Evolutionary conservation across 1,140 invertebrate genomes (phyloP).

Genomic region (Drosophila malerkotliana): DNA sequence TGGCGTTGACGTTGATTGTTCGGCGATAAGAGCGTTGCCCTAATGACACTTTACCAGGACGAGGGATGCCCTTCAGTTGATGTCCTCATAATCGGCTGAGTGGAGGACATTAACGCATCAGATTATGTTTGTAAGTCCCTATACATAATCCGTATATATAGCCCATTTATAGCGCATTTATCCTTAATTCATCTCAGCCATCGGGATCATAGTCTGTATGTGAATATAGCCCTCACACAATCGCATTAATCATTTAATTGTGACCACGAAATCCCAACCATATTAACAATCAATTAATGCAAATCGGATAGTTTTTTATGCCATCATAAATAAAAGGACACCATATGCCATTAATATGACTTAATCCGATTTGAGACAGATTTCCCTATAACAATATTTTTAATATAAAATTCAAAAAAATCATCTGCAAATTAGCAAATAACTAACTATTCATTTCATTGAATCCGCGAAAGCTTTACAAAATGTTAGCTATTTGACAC

Average conservation of each 20-base stretch:
- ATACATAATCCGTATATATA: background rate
- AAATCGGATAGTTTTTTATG: conserved; percentile 49
- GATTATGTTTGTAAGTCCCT: conserved; percentile 8
- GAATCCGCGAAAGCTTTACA: conserved; percentile 3
- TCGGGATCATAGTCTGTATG: background rate
- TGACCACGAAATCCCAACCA: conserved; percentile 54
- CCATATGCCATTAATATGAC: conserved; percentile 47
- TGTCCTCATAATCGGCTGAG: conserved; percentile 39
- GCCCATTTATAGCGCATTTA: conserved; percentile 7
- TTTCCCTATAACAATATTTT: background rate
- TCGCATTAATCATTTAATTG: conserved; percentile 75
- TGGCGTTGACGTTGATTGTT: conserved; percentile 58
- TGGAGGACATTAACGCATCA: conserved; percentile 38
- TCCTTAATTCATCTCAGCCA: conserved; percentile 23
- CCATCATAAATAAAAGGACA: conserved; percentile 3
- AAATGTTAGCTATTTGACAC: conserved; percentile 9
- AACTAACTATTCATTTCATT: background rate
- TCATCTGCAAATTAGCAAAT: conserved; percentile 4
- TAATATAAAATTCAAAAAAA: background rate
- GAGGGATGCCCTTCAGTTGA: conserved; percentile 30
- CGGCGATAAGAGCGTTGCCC: conserved; percentile 55
- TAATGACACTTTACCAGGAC: conserved; percentile 49
- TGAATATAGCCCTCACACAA: conserved; percentile 5
- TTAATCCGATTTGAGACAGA: conserved; percentile 36
- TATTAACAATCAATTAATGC: conserved; percentile 78